Conservation (phyloP, 2,113 vertebrate genomes). For the Leiothrix lutea region DNA sequence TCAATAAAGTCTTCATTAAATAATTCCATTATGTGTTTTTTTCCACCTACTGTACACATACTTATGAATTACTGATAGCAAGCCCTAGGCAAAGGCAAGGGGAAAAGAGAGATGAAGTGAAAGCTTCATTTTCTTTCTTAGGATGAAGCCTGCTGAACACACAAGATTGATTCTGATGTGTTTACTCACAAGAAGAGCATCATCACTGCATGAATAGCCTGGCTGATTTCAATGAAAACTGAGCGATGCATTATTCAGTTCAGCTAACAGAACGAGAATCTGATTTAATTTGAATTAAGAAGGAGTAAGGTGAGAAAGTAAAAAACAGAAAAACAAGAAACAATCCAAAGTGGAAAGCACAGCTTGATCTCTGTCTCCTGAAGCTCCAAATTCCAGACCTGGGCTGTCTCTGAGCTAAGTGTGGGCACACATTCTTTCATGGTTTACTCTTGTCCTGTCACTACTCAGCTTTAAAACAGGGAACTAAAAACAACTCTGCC, state of each 20-base stretch:
- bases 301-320: neutral
- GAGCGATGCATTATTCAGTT: constrained; percentile 35
- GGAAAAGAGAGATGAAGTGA: neutral
- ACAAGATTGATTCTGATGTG: neutral
- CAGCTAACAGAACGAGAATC: neutral
- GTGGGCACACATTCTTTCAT: neutral
- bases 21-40: neutral
- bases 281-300: constrained; percentile 40
- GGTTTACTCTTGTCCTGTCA: neutral
- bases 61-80: neutral
- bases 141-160: neutral
- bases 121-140: neutral
- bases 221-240: constrained; percentile 3
- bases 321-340: neutral
- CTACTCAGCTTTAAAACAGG: neutral
- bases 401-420: neutral
- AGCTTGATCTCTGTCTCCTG: neutral
- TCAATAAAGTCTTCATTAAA: constrained; percentile 15
- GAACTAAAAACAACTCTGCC: neutral
- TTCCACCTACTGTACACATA: neutral
- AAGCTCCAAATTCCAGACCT: neutral
- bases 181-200: constrained; percentile 26
- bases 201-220: neutral
- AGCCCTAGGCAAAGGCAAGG: neutral
- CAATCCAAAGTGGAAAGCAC: neutral